Evolutionary conservation across 2,797 vertebrate genomes (phyloP), one percentile per base, ranked within the genome.

Genomic region (Meriones psammophilus): DNA sequence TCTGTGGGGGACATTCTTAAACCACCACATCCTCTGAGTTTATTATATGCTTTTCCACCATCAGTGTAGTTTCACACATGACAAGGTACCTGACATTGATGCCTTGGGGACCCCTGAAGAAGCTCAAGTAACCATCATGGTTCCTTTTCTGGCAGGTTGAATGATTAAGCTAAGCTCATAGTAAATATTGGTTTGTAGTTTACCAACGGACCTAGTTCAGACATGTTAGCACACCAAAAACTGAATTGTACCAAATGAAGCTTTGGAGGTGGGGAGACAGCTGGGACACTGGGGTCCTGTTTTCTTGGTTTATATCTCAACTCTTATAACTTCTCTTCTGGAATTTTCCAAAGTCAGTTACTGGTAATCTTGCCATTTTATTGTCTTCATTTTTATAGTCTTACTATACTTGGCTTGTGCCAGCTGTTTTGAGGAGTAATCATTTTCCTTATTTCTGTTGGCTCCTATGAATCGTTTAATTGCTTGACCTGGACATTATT

Each of bases 381-480:
- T 88, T 96, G n/a, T 94, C 93, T 89, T 92, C 94, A 79, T 95
- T 96, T 95, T 74, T 68, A 64, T 68, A 80, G 86, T 94, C 89
- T 88, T 85, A 71, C 84, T 92, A 78, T 84, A 66, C n/a, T 77
- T 91, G 69, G 5, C 87, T 4, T 60, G 5, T 87, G 79, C 92
- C 89, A 78, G 94, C 91, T 95, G 1, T 50, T 95, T 95, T 89
- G 80, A 36, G 56, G 66, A 93, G n/a, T 95, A 77, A 88, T 94
- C 33, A 85, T 94, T 92, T 96, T 93, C 77, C 78, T 84, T 96
- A 56, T 93, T 97, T 97, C 74, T 90, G 3, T 95, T 93, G 89
- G 73, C 88, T 85, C 56, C 79, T 68, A 2, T 84, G 54, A 92
- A 81, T 77, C 94, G 71, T 92, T 77, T 56, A 94, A 80, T 97